Percentiles rank a stretch among this genome's conserved stretches.
These are phyloP conservation scores for Huso huso DNA, from an alignment of 2,797 vertebrate species.

Conservation along the genomic window DNA sequence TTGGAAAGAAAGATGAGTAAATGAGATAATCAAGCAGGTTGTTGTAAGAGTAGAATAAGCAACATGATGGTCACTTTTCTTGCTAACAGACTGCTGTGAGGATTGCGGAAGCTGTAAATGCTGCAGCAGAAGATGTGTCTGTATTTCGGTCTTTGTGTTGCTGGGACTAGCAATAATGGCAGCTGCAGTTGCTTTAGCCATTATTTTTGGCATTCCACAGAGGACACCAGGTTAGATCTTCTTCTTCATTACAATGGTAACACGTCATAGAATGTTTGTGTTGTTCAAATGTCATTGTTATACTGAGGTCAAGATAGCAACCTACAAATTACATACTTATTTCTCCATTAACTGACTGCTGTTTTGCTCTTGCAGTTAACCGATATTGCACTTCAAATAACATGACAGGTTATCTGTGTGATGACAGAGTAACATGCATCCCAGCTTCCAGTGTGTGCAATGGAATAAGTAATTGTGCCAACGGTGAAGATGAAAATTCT, in stretches of 20 bases:
- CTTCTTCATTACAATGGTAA: not conserved
- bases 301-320: too few relatives aligned
- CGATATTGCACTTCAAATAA: conserved; percentile 47
- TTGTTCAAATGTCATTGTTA: too few relatives aligned
- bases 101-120: fast-evolving
- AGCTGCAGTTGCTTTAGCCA: not conserved
- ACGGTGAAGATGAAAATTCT: conserved; percentile 52
- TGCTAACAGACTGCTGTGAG: conserved; percentile 26
- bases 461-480: conserved; percentile 36
- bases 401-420: conserved; percentile 56
- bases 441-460: conserved; percentile 55
- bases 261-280: too few relatives aligned
- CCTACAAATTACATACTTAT: too few relatives aligned
- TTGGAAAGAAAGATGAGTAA: too few relatives aligned
- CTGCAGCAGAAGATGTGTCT: conserved; percentile 30
- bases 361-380: conserved; percentile 25
- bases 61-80: too few relatives aligned
- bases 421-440: conserved; percentile 47
- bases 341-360: too few relatives aligned
- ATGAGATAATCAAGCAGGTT: too few relatives aligned
- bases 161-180: conserved; percentile 25
- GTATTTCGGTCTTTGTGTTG: conserved; percentile 30
- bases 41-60: too few relatives aligned
- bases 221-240: conserved; percentile 40
- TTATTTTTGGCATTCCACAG: conserved; percentile 34